phyloP scores from a whole-genome alignment of 2,888 invertebrate species.

The Mactromeris polynyma region DNA sequence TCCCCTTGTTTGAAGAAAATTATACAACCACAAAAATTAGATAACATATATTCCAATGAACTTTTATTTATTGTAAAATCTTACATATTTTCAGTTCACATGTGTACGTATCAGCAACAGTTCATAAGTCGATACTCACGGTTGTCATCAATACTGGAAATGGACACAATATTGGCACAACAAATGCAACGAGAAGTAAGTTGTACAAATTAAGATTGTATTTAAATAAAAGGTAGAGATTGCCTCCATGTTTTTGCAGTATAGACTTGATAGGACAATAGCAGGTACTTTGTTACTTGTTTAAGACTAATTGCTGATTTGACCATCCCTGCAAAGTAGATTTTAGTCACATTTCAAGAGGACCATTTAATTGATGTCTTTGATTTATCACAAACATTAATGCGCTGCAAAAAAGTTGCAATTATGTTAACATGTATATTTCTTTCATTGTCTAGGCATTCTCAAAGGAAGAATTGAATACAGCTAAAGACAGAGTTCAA shows the following conservation, averaged over 20 bases:
- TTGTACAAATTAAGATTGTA: not conserved
- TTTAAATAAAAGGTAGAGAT: not conserved
- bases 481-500: conserved; percentile 94
- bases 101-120: conserved; percentile 96
- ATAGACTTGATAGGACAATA: no score
- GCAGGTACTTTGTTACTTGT: no score
- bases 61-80: not conserved
- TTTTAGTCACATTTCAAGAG: no score
- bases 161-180: conserved; percentile 96
- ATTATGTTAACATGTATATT: no score
- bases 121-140: conserved; percentile 96
- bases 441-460: conserved; percentile 91
- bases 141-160: conserved; percentile 96
- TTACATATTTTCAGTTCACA: conserved; percentile 94
- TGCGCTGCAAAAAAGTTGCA: no score
- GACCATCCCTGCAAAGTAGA: no score
- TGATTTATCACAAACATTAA: no score
- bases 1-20: no score
- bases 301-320: no score
- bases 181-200: conserved; percentile 94
- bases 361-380: no score
- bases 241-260: no score
- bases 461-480: conserved; percentile 94
- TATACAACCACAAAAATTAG: no score
- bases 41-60: not conserved